A percentile compares a stretch with the other conserved stretches of the same genome.
Conservation (phyloP, 2,888 invertebrate genomes). For the Phytoseiulus persimilis region DNA sequence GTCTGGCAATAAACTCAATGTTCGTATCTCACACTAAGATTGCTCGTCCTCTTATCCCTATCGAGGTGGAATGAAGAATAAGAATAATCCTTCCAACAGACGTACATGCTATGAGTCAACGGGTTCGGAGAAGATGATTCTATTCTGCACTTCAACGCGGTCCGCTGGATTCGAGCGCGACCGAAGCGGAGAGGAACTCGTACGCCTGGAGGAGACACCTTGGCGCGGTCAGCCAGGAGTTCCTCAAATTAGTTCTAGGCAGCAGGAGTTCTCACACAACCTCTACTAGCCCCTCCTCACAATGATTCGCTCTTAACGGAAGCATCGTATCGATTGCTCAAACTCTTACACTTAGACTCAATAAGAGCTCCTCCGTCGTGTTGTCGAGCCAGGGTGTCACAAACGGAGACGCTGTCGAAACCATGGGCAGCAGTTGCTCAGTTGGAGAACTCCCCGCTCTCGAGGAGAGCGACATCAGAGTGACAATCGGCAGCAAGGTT, state of each 20-base stretch:
- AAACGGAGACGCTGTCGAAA: neutral
- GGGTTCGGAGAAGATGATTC: neutral
- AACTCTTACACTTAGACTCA: neutral
- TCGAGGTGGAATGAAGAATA: too few species aligned
- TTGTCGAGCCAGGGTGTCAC: neutral
- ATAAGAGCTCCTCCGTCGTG: neutral
- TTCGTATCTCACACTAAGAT: too few species aligned
- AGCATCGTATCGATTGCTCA: neutral
- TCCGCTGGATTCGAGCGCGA: neutral
- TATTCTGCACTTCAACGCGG: neutral
- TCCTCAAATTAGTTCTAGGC: neutral
- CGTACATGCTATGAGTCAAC: too few species aligned
- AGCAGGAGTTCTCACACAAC: neutral
- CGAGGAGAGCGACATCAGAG: conserved; percentile 10
- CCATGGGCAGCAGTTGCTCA: neutral
- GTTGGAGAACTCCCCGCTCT: neutral
- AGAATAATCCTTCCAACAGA: too few species aligned
- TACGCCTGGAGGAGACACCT: neutral
- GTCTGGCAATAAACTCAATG: too few species aligned
- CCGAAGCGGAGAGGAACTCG: neutral
- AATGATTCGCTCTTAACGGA: neutral
- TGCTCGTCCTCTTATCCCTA: too few species aligned
- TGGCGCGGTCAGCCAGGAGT: neutral
- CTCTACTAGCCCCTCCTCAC: neutral
- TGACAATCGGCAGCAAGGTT: neutral